Base-by-base conservation (phyloP, 1,140 invertebrate genomes). In the Drosophila rufa region DNA sequence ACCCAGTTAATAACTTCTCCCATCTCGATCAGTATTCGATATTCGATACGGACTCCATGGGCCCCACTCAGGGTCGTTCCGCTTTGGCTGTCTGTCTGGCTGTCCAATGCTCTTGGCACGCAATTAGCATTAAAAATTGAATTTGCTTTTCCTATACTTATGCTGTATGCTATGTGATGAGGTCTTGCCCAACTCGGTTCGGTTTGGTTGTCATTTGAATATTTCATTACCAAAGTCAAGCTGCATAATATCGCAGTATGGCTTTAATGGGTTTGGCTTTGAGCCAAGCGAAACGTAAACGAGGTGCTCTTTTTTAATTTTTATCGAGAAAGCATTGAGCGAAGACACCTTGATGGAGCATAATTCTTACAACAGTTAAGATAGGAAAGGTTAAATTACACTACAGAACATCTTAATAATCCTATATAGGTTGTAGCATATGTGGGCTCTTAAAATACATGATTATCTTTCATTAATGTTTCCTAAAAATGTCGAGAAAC, bases 121-220 rank as follows among this genome's bases (percentile, higher is more conserved):
- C 80, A 82, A 82, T 82, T 83, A 84, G 77, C 80, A 84, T 84
- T 84, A 60, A 82, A 83, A 83, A 80, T 76, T 75, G 56, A 58
- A 27, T 70, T 73, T 40, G 53, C 12, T 73, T 70, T 73, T 57
- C 19, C 46, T 79, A 61, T 67, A 59, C 51, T 71, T 36, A 11
- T 11, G 33, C 33, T 36, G 9, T 36, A 9, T 36, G 33, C 33
- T 36, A 9, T 36, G 33, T 11, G 33, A 14, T 61, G 40, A 61
- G 55, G 64, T 80, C 59, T 61, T 65, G 48, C 65, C 57, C 48
- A 76, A 82, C 47, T 56, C 40, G 22, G 40, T 9, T 56, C 36
- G 36, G 36, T 25, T 56, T 70, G 30, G 74, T 73, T 80, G 80
- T 82, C 80, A 67, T 79, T 79, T 75, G 55, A 71, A 70, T 68